phyloP scores from a whole-genome alignment of 2,113 vertebrate genomes.

The Prunella himalayana region DNA sequence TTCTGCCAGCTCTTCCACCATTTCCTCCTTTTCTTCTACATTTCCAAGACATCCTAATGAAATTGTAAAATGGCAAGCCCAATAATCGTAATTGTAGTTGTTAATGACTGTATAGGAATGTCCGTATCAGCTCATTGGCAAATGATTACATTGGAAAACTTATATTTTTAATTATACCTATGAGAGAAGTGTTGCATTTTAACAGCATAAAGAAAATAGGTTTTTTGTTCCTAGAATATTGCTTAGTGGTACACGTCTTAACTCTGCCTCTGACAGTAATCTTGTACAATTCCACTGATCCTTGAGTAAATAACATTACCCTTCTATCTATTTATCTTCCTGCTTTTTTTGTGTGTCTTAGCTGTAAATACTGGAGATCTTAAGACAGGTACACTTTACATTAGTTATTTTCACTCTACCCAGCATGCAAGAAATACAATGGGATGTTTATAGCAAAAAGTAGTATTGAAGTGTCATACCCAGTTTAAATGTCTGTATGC shows the following conservation, averaged over 20 bases:
- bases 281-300: neutral
- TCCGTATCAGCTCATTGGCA: neutral
- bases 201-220: neutral
- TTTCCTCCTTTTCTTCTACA: neutral
- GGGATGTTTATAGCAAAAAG: neutral
- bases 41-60: neutral
- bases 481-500: neutral
- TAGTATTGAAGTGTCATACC: neutral
- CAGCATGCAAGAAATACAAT: neutral
- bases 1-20: neutral
- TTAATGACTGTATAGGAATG: neutral
- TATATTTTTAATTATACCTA: neutral
- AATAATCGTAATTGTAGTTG: neutral
- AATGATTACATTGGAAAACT: neutral
- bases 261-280: neutral
- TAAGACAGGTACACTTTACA: neutral
- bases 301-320: neutral
- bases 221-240: neutral
- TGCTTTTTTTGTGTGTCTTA: neutral
- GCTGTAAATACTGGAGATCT: neutral
- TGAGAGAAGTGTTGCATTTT: neutral
- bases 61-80: neutral
- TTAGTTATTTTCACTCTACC: neutral
- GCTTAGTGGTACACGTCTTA: neutral
- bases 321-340: neutral